Conservation (phyloP, 2,888 invertebrate species). For the Yponomeuta evonymella region DNA sequence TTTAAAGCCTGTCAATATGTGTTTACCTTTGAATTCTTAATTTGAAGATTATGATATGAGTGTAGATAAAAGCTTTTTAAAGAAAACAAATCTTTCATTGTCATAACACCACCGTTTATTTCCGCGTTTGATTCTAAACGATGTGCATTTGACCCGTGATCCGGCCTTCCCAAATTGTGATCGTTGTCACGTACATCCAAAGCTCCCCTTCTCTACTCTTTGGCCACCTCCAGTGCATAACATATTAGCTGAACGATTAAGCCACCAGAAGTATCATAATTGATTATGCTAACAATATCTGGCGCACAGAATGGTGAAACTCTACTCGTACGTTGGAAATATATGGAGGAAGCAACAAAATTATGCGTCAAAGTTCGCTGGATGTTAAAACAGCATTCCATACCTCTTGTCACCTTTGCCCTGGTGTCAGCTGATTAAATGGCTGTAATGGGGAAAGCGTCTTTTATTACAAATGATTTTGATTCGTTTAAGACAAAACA, state of each 20-base stretch:
- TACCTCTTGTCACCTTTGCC: background rate
- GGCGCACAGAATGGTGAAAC: background rate
- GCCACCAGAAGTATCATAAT: background rate
- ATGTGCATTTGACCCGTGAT: slow-evolving; percentile 26
- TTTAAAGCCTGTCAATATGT: no score
- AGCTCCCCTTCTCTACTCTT: background rate
- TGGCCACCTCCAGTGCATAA: background rate
- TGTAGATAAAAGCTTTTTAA: background rate
- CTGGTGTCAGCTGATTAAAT: background rate
- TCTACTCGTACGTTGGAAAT: background rate
- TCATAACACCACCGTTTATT: background rate
- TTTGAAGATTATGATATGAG: no score
- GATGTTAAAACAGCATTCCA: background rate
- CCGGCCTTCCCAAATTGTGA: slow-evolving; percentile 15
- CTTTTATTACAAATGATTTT: background rate
- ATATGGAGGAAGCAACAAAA: background rate
- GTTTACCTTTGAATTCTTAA: no score
- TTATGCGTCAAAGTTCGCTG: background rate
- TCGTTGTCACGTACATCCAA: background rate
- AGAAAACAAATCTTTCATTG: background rate
- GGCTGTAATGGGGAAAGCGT: background rate
- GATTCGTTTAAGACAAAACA: no score
- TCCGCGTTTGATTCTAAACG: slow-evolving; percentile 3
- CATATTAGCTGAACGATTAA: background rate
- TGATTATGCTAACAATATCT: background rate